phyloP scores from a whole-genome alignment of 2,888 invertebrate genomes.

The Melikaiella ostensackeni region DNA sequence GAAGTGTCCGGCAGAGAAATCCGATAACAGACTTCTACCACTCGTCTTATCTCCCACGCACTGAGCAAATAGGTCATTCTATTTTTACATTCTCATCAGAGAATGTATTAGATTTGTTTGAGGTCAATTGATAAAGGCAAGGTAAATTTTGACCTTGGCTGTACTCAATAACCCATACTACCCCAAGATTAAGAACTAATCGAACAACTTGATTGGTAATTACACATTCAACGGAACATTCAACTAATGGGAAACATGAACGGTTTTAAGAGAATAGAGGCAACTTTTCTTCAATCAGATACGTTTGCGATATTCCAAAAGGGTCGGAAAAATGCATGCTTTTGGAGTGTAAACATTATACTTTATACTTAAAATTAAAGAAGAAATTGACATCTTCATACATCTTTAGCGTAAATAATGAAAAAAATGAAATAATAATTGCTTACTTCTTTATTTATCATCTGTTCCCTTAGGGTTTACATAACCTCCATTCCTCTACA shows the following conservation, averaged over 20 bases:
- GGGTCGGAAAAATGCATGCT: too few relatives aligned
- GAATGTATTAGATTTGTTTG: too few relatives aligned
- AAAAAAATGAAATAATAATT: too few relatives aligned
- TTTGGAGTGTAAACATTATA: too few relatives aligned
- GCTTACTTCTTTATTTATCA: too few relatives aligned
- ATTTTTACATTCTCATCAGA: too few relatives aligned
- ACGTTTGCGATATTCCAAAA: not conserved
- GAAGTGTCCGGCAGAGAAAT: slow-evolving; percentile 24
- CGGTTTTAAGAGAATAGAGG: not conserved
- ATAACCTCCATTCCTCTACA: too few relatives aligned
- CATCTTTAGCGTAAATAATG: too few relatives aligned
- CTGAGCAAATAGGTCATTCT: slow-evolving; percentile 13
- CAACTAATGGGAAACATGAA: slow-evolving; percentile 24
- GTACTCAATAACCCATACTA: not conserved
- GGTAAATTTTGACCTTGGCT: slow-evolving; percentile 14
- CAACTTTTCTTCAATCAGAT: not conserved
- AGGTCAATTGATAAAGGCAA: not conserved
- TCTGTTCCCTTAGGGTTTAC: too few relatives aligned
- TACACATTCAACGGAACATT: slow-evolving; percentile 1
- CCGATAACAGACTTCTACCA: slow-evolving; percentile 26
- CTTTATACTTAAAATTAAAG: too few relatives aligned
- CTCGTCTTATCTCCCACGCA: slow-evolving; percentile 8
- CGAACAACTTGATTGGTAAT: slow-evolving; percentile 19
- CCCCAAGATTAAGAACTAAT: slow-evolving; percentile 17
- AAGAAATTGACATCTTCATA: too few relatives aligned